Evolutionary conservation across 2,888 invertebrate species (phyloP), one percentile per base, ranked within the genome.

Genomic region (Phaedon cochleariae): DNA sequence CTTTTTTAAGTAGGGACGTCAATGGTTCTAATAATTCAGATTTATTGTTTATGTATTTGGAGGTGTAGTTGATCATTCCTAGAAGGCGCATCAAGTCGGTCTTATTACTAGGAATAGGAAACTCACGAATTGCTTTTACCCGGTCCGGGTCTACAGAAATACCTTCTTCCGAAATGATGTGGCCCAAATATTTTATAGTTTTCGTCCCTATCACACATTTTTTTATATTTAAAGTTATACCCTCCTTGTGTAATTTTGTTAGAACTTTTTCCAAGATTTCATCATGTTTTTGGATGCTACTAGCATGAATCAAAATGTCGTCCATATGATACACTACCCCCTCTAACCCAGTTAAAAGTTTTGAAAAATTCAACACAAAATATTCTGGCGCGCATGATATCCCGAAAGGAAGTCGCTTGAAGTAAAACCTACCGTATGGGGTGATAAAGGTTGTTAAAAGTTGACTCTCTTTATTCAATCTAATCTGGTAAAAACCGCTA

Each of bases 211-310:
- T n/a, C 5, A 22, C 51, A n/a, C 26, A 21, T 20, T 51, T 51
- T 21, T 1, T 21, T n/a, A 6, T 0, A 6, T 48, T 48, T 6
- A 48, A 21, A 17, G 48, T 48, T 2, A 48, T 48, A 12, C 48
- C 22, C 10, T 26, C 20, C 12, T 10, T 2, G 22, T 51, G 51
- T 22, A 51, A 22, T 21, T 51, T 51, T 51, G 10, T 10, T 17
- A 51, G 17, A 51, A 51, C 51, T 51, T 72, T 26, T 67, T 70
- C 46, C 22, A 77, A 26, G 3, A 66, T 73, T 41, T 49, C 22
- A 59, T 73, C 64, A 52, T 74, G 74, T 21, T 74, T 54, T 53
- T 73, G 71, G 7, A 59, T 46, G 9, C 72, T 70, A 5, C 54
- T 21, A 0, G 69, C 74, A 61, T 60, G 52, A 5, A 21, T 51